A percentile compares a stretch with the other conserved stretches of the same genome.
phyloP scores from a whole-genome alignment of 30 jellyfish, hydroid and myxozoan genomes.

The Cassiopea andromeda region DNA sequence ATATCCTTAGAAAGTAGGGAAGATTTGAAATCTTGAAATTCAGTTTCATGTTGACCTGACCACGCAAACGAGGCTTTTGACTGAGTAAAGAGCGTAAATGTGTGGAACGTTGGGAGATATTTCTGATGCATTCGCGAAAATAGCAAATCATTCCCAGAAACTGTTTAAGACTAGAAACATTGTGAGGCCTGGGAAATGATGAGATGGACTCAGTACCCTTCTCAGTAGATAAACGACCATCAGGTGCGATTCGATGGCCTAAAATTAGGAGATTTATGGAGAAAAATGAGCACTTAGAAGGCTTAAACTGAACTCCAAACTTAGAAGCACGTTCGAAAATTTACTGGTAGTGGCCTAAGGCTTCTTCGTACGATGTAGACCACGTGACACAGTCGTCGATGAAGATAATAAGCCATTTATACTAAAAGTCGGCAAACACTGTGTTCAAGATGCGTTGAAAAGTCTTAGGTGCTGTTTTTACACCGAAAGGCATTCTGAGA shows the following conservation, averaged over 20 bases:
- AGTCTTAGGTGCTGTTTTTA: conserved; percentile 28
- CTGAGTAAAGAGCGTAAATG: conserved; percentile 7
- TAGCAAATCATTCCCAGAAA: conserved; percentile 44
- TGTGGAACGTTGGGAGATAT: conserved; percentile 1
- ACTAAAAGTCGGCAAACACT: neutral
- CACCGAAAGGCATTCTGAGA: conserved; percentile 39
- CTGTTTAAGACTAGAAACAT: conserved; percentile 1
- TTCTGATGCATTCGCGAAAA: conserved; percentile 17
- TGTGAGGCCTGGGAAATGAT: neutral
- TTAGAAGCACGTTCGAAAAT: conserved; percentile 30
- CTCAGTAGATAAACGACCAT: conserved; percentile 36
- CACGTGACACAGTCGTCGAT: conserved; percentile 53
- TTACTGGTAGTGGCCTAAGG: conserved; percentile 11
- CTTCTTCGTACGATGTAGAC: conserved; percentile 34
- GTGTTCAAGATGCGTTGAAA: conserved; percentile 25
- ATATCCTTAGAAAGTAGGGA: conserved; percentile 2
- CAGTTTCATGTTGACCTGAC: conserved; percentile 20
- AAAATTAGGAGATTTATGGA: conserved; percentile 28
- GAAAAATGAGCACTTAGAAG: conserved; percentile 40
- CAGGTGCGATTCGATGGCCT: conserved; percentile 41
- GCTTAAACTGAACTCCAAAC: conserved; percentile 36
- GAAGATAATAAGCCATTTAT: conserved; percentile 26
- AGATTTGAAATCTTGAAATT: too few relatives aligned
- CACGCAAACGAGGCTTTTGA: conserved; percentile 12
- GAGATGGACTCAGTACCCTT: conserved; percentile 31